These are phyloP conservation scores for Physeter macrocephalus DNA, from an alignment of 2,113 vertebrate species.

Conservation along the genomic window DNA sequence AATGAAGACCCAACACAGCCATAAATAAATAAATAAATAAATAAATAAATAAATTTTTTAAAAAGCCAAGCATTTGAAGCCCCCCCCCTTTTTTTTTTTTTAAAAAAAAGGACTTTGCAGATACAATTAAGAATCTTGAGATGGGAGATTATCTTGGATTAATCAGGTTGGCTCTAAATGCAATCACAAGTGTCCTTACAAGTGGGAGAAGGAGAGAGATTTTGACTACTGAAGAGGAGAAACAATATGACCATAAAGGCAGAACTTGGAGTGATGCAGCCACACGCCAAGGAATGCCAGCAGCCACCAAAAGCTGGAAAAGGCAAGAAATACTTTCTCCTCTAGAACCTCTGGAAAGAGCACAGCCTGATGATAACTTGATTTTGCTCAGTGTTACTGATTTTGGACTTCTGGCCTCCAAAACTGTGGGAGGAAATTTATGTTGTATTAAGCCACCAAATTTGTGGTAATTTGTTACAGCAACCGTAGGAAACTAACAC, in stretches of 20 bases:
- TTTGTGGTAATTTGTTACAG: not conserved
- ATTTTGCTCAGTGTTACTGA: not conserved
- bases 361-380: not conserved
- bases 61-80: too few relatives aligned
- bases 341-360: not conserved
- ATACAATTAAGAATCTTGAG: not conserved
- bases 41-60: too few relatives aligned
- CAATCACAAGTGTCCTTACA: not conserved
- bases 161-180: not conserved
- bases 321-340: not conserved
- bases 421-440: not conserved
- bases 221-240: not conserved
- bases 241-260: not conserved
- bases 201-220: not conserved
- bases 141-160: not conserved
- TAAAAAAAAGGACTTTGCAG: not conserved
- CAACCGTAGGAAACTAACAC: not conserved
- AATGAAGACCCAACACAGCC: too few relatives aligned
- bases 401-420: not conserved
- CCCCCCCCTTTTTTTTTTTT: too few relatives aligned
- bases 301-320: not conserved
- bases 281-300: not conserved
- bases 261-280: not conserved
- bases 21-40: too few relatives aligned
- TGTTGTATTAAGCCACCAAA: not conserved